These are phyloP conservation scores for Tiliacea citrago DNA, from an alignment of 2,888 invertebrate species.

Conservation along the genomic window DNA sequence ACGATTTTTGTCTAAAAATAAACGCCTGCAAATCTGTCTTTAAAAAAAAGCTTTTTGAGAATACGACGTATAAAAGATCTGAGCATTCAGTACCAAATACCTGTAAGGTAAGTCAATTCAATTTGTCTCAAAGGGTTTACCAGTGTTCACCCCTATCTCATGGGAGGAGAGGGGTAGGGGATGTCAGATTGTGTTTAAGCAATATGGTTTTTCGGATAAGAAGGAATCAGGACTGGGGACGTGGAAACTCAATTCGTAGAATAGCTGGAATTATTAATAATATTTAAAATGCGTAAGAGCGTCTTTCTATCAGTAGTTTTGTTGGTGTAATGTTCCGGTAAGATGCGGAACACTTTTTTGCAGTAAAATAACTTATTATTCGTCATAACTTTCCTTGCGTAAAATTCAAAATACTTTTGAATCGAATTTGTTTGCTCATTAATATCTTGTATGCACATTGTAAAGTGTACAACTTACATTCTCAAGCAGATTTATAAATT, in stretches of 20 bases:
- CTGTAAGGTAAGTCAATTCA: constrained; percentile 66
- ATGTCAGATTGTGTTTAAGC: constrained; percentile 49
- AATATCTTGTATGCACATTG: too few species aligned
- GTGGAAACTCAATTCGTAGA: constrained; percentile 4
- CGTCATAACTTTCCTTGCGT: too few species aligned
- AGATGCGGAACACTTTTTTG: too few species aligned
- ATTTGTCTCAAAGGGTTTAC: constrained; percentile 68
- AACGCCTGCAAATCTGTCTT: constrained; percentile 3
- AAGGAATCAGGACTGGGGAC: constrained; percentile 13
- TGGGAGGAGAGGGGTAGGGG: constrained; percentile 21
- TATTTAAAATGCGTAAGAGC: background rate
- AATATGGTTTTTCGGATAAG: constrained; percentile 42
- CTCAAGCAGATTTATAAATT: too few species aligned
- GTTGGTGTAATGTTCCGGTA: too few species aligned
- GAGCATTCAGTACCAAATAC: constrained; percentile 47
- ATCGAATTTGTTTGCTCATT: too few species aligned
- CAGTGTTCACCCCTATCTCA: constrained; percentile 40
- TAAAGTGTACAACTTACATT: too few species aligned
- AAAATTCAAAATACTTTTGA: too few species aligned
- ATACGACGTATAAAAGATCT: constrained; percentile 35
- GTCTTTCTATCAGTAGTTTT: background rate
- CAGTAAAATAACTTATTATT: background rate
- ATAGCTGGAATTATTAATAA: background rate
- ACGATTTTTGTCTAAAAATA: background rate
- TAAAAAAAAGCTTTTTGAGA: constrained; percentile 22